Percentiles rank a stretch among this genome's conserved stretches.
These are phyloP conservation scores for Hormiphora californensis DNA, from an alignment of 37 sponge, comb jelly and placozoan genomes.

Conservation along the genomic window DNA sequence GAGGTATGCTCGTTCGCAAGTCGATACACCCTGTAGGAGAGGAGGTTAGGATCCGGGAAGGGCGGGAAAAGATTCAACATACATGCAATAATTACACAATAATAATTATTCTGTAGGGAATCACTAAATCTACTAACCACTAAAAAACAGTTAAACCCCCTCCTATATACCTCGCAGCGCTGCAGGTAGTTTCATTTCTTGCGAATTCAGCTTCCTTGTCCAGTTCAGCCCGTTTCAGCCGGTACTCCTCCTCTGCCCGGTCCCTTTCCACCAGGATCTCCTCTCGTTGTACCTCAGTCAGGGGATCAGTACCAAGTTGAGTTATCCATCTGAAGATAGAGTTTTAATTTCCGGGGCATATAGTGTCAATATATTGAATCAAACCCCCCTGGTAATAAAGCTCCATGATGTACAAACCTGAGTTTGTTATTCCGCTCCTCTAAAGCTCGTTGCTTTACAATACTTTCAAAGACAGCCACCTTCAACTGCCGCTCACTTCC, in stretches of 20 bases:
- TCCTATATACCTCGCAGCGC: background rate
- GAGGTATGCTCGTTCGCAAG: background rate
- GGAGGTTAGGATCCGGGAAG: too few relatives aligned
- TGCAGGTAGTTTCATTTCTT: background rate
- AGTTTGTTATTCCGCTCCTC: conserved; percentile 39
- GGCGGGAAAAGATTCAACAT: too few relatives aligned
- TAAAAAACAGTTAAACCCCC: too few relatives aligned
- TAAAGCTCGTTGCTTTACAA: conserved; percentile 22
- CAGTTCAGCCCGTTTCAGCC: conserved; percentile 6
- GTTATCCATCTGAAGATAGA: conserved; percentile 15
- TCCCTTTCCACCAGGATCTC: background rate
- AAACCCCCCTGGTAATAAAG: too few relatives aligned
- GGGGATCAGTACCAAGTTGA: conserved; percentile 32
- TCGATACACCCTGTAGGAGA: background rate
- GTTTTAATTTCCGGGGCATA: background rate
- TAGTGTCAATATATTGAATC: background rate
- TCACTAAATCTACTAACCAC: too few relatives aligned
- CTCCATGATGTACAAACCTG: conserved; percentile 33
- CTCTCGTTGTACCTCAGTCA: background rate
- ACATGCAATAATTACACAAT: too few relatives aligned
- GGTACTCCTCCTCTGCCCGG: background rate
- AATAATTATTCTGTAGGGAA: too few relatives aligned
- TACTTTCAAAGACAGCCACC: conserved; percentile 34
- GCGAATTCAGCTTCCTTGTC: background rate
- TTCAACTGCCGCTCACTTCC: conserved; percentile 45